A percentile compares a stretch with the other conserved stretches of the same genome.
Conservation (phyloP, 2,888 invertebrate genomes). For the Thera britannica region DNA sequence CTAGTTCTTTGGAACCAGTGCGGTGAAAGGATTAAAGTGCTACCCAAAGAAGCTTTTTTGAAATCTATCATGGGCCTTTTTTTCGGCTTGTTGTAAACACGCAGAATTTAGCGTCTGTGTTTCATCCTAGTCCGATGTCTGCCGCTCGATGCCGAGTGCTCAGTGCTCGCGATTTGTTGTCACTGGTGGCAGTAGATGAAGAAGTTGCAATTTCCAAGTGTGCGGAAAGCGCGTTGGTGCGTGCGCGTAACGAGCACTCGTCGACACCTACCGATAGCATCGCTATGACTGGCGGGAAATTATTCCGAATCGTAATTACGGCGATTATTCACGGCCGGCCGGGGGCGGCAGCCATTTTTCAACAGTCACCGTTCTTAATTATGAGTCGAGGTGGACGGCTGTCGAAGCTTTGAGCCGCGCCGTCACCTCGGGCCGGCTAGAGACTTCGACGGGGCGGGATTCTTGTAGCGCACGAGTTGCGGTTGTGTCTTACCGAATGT, state of each 20-base stretch:
- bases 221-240: slow-evolving; percentile 56
- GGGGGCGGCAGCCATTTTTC: slow-evolving; percentile 85
- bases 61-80: too few relatives aligned
- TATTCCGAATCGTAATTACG: slow-evolving; percentile 85
- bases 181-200: background rate
- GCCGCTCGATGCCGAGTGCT: background rate
- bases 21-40: too few relatives aligned
- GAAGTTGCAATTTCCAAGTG: slow-evolving; percentile 71
- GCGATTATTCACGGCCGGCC: slow-evolving; percentile 85
- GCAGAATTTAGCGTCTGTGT: too few relatives aligned
- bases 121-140: background rate
- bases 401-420: slow-evolving; percentile 84
- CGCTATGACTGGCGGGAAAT: slow-evolving; percentile 85
- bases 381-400: slow-evolving; percentile 83
- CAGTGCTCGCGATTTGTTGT: background rate
- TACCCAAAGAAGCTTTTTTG: too few relatives aligned
- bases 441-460: slow-evolving; percentile 47
- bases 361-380: slow-evolving; percentile 86
- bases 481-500: slow-evolving; percentile 3
- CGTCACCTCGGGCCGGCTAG: slow-evolving; percentile 80
- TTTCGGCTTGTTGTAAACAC: too few relatives aligned
- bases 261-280: slow-evolving; percentile 84
- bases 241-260: slow-evolving; percentile 83
- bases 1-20: too few relatives aligned
- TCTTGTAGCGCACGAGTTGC: slow-evolving; percentile 42